Evolutionary conservation across 2,888 invertebrate species (phyloP), one percentile per base, ranked within the genome.

Genomic region (Elaeidobius kamerunicus): DNA sequence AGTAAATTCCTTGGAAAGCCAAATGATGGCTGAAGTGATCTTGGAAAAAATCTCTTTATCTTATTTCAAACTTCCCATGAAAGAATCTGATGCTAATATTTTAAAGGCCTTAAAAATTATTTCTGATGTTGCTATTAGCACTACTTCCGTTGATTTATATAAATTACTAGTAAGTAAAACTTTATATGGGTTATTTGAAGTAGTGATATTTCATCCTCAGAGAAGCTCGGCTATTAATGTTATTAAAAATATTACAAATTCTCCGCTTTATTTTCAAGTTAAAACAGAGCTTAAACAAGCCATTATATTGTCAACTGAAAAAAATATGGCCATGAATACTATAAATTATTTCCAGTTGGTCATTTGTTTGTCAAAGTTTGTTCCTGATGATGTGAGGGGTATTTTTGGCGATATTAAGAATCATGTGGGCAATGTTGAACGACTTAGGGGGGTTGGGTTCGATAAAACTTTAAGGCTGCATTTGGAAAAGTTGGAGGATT

Each of bases 321-420:
- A 72, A 64, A 71, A 76, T 65, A 63, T 77, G 48, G 73, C 73
- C 3, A 75, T 76, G 61, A 72, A 72, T 58, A 70, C 75, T 1
- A 66, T 67, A 19, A 66, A 69, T 52, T 68, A 73, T 52, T 74
- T 75, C 48, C 73, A 72, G 54, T 63, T 76, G 40, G 59, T 73
- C 41, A 63, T 62, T 39, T 60, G 66, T 39, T 58, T 76, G 27
- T 61, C 67, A 1, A 69, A 68, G 36, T 63, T 71, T 47, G 62
- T 72, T 15, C 69, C 72, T 2, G 56, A 58, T 7, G 70, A 72
- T 59, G 59, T 76, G 30, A 64, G 67, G 32, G 55, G 57, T 35
- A 57, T 72, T 35, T 49, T 74, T 12, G 68, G 67, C 2, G 57
- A 63, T 38, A 65, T 77, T 17, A 68, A 67, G 39, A 60, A 67